Conservation (phyloP, 2,113 vertebrate species). For the Aplodontia rufa region DNA sequence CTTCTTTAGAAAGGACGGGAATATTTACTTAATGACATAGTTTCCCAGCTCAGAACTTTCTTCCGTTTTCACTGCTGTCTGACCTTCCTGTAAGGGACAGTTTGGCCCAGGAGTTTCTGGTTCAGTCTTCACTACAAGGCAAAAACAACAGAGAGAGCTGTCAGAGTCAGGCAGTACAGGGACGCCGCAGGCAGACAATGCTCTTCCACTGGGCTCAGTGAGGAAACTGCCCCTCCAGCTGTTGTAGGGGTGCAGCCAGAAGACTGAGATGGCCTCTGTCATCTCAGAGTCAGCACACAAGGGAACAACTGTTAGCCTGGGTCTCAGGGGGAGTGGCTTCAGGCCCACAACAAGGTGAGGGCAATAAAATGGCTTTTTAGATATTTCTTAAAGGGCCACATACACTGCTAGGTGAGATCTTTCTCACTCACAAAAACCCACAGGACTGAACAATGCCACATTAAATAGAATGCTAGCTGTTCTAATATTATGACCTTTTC, state of each 20-base stretch:
- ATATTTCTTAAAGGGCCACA: background rate
- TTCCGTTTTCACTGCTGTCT: constrained; percentile 92
- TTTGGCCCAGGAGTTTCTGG: constrained; percentile 86
- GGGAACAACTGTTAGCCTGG: background rate
- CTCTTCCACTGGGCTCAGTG: background rate
- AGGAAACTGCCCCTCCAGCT: constrained; percentile 9
- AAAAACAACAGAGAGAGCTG: constrained; percentile 63
- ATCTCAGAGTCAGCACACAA: constrained; percentile 32
- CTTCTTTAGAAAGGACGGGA: constrained; percentile 40
- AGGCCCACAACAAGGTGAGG: background rate
- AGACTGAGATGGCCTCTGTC: background rate
- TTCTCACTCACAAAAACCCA: background rate
- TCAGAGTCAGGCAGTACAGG: background rate
- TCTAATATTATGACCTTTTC: background rate
- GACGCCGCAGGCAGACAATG: constrained; percentile 17
- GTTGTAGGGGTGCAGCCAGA: background rate
- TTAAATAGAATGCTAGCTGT: background rate
- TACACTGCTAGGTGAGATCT: background rate
- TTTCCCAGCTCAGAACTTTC: constrained; percentile 90
- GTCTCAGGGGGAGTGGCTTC: background rate
- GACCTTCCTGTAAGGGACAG: constrained; percentile 82
- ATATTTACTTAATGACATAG: constrained; percentile 93
- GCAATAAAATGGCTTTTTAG: background rate
- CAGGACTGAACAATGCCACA: background rate
- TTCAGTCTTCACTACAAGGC: constrained; percentile 94